phyloP scores from a whole-genome alignment of 1,140 invertebrate genomes.

The Thaumetopoea pityocampa region DNA sequence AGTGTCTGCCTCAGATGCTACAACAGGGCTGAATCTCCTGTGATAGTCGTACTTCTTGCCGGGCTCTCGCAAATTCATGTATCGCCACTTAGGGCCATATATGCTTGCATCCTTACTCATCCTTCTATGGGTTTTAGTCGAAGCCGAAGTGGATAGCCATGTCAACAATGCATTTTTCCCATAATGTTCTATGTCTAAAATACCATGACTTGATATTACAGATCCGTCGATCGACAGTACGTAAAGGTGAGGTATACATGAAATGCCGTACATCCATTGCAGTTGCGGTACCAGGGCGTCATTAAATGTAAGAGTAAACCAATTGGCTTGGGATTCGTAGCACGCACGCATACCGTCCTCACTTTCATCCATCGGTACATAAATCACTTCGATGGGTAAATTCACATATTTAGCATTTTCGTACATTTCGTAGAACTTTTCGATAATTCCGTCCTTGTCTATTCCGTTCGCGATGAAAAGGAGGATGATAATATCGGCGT shows the following conservation, averaged over 20 bases:
- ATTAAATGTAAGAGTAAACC: conserved; percentile 49
- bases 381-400: conserved; percentile 59
- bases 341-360: conserved; percentile 33
- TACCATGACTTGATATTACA: conserved; percentile 38
- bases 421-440: conserved; percentile 54
- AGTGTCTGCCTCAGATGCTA: conserved; percentile 10
- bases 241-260: conserved; percentile 43
- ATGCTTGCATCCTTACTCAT: conserved; percentile 37
- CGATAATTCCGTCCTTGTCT: conserved; percentile 46
- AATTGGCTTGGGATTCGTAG: conserved; percentile 54
- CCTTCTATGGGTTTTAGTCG: conserved; percentile 28
- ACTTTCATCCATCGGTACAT: conserved; percentile 51
- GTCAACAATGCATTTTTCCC: conserved; percentile 55
- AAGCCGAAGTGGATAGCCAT: conserved; percentile 35
- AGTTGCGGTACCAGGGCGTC: conserved; percentile 44
- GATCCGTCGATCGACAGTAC: conserved; percentile 40
- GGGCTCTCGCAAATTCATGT: conserved; percentile 19
- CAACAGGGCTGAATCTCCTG: conserved; percentile 27
- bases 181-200: conserved; percentile 48
- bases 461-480: conserved; percentile 42
- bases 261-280: conserved; percentile 47
- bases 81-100: conserved; percentile 46
- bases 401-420: conserved; percentile 51
- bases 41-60: conserved; percentile 27
- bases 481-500: conserved; percentile 43